These are phyloP conservation scores for Cephus sareptanus DNA, from an alignment of 2,888 invertebrate species.

Conservation along the genomic window DNA sequence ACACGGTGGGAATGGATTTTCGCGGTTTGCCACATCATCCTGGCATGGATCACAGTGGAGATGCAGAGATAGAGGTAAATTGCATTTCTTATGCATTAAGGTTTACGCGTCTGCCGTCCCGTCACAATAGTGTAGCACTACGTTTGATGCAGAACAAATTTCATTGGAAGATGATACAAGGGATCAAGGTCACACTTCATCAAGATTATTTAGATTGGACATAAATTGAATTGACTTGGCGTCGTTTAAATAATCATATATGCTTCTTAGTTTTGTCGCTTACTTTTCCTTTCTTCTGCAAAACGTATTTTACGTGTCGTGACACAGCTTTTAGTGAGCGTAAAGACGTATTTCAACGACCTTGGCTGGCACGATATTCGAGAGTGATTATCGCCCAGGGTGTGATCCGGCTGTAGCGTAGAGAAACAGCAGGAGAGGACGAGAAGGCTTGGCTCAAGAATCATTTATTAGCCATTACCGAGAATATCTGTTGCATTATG, in stretches of 20 bases:
- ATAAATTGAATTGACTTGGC: not conserved
- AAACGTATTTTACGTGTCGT: not conserved
- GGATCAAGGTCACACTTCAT: not conserved
- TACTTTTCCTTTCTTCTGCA: not conserved
- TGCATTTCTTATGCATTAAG: not conserved
- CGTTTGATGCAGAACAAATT: not conserved
- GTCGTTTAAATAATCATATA: not conserved
- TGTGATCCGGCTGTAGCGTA: not conserved
- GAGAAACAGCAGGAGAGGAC: not conserved
- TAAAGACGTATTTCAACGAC: not conserved
- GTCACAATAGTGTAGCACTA: not conserved
- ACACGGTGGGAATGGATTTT: slow-evolving; percentile 51
- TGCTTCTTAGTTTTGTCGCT: not conserved
- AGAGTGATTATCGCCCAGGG: not conserved
- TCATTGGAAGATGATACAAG: not conserved
- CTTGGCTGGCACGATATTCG: not conserved
- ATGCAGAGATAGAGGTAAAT: slow-evolving; percentile 46
- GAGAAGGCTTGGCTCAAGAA: not conserved
- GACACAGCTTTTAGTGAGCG: not conserved
- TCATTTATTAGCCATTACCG: not conserved
- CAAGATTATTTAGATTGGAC: not conserved
- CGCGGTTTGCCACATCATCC: slow-evolving; percentile 46
- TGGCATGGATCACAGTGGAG: slow-evolving; percentile 40
- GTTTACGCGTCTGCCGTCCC: not conserved
- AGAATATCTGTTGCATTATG: not conserved